Percentiles rank a stretch among this genome's conserved stretches.
phyloP scores from a whole-genome alignment of 2,113 vertebrate species.

The Gallinago media region DNA sequence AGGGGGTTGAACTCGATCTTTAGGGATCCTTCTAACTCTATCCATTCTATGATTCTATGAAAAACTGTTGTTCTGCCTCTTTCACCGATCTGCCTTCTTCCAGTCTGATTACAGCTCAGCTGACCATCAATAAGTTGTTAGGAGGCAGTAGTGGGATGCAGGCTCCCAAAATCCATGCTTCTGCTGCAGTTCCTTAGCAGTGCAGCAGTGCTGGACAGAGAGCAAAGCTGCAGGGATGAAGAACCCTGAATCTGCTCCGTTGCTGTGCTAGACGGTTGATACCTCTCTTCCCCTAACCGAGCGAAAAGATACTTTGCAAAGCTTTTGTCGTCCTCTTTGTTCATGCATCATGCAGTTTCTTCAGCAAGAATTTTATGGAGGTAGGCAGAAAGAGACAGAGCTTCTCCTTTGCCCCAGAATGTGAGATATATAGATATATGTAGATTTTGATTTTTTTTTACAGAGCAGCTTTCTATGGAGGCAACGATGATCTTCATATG shows the following conservation, averaged over 20 bases:
- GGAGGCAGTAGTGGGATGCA: not conserved
- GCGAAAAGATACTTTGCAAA: not conserved
- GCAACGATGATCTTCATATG: not conserved
- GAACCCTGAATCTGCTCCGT: not conserved
- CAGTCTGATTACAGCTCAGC: not conserved
- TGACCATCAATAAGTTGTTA: not conserved
- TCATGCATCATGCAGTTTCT: not conserved
- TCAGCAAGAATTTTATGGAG: not conserved
- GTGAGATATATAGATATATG: not conserved
- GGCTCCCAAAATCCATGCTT: not conserved
- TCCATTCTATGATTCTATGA: not conserved
- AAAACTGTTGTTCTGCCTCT: not conserved
- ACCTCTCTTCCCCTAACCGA: not conserved
- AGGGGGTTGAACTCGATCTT: not conserved
- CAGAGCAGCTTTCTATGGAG: not conserved
- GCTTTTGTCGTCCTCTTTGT: not conserved
- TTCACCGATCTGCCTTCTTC: not conserved
- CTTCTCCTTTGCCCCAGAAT: not conserved
- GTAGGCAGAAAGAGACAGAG: not conserved
- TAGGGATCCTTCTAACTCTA: not conserved
- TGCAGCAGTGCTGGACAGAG: not conserved
- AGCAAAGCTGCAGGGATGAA: not conserved
- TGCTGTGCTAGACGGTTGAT: not conserved
- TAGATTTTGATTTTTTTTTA: not conserved
- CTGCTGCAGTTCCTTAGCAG: fast-evolving